Percentiles rank a stretch among this genome's conserved stretches.
phyloP scores from a whole-genome alignment of 35 echinoderm and acorn worm species.

The Anneissia japonica region DNA sequence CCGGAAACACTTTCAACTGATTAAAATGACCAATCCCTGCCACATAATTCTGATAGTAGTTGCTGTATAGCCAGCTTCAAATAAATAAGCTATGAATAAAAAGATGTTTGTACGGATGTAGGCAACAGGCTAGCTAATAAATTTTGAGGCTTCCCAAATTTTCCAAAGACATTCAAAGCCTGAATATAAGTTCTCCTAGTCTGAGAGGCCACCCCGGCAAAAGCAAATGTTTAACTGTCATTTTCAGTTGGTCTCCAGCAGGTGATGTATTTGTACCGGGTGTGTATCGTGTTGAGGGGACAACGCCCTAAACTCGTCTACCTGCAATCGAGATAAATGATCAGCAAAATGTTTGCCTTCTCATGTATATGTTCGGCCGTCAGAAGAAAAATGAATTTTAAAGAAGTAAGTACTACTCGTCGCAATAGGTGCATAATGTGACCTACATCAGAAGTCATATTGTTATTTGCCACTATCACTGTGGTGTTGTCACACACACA shows the following conservation, averaged over 20 bases:
- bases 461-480: no score
- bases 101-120: background rate
- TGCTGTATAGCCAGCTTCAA: background rate
- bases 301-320: background rate
- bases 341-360: no score
- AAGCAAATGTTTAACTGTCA: background rate
- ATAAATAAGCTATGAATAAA: background rate
- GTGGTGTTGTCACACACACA: no score
- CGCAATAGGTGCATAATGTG: no score
- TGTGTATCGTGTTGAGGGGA: background rate
- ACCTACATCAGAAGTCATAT: no score
- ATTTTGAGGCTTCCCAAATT: background rate
- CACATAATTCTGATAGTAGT: constrained; percentile 13
- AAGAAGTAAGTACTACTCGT: no score
- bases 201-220: no score
- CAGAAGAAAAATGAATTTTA: no score
- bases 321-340: constrained; percentile 11
- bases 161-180: background rate
- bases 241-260: background rate
- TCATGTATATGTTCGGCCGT: no score
- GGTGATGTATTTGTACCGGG: background rate
- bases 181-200: no score
- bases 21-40: constrained; percentile 7
- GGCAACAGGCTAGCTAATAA: background rate
- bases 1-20: background rate